Conservation (phyloP, 1,140 invertebrate genomes). For the Lepidurus packardi region DNA sequence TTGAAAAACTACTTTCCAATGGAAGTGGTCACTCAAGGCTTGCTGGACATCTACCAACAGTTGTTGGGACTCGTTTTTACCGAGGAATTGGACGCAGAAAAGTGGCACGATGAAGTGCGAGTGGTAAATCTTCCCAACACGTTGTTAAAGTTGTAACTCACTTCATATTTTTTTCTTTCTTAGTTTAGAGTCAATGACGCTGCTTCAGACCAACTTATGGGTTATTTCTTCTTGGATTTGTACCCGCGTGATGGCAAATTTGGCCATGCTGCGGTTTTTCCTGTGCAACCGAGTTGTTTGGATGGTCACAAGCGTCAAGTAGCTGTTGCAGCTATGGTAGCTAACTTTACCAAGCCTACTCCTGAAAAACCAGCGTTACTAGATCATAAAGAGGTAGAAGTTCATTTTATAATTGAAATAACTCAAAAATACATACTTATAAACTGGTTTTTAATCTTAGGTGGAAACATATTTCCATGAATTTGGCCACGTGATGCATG, state of each 20-base stretch:
- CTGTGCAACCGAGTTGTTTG: conserved; percentile 47
- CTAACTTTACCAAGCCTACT: conserved; percentile 53
- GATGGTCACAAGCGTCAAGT: conserved; percentile 44
- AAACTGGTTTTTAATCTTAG: conserved; percentile 37
- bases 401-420: not conserved
- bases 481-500: conserved; percentile 56
- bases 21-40: conserved; percentile 48
- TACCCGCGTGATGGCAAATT: conserved; percentile 54
- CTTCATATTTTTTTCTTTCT: not conserved
- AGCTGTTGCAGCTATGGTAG: conserved; percentile 51
- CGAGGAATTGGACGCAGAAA: conserved; percentile 44
- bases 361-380: conserved; percentile 50
- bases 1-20: conserved; percentile 54
- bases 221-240: conserved; percentile 54
- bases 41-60: conserved; percentile 52
- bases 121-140: conserved; percentile 43
- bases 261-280: conserved; percentile 40
- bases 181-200: conserved; percentile 49
- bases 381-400: conserved; percentile 50
- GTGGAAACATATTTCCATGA: conserved; percentile 56
- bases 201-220: conserved; percentile 44
- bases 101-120: conserved; percentile 52
- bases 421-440: not conserved
- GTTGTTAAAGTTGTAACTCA: conserved; percentile 11
- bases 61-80: conserved; percentile 50